Base-by-base conservation (phyloP, 2,797 vertebrate genomes). In the Threskiornis aethiopicus region DNA sequence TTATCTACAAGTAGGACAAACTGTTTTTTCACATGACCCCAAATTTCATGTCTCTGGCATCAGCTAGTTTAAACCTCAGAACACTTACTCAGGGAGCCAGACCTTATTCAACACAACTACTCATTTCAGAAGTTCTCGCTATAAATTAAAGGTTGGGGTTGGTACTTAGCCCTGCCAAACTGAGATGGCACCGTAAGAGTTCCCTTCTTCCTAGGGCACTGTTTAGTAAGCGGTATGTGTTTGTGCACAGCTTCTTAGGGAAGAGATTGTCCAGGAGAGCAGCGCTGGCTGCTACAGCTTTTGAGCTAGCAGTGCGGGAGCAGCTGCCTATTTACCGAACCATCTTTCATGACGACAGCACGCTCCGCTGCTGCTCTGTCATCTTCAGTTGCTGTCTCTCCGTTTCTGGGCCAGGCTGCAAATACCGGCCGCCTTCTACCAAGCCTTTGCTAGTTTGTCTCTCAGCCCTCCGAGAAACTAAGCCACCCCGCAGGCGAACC, bases 1-100 rank as follows among this genome's bases (percentile, higher is more conserved):
- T 83, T 89, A 87, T 69, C 92, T 94, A 64, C 42, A 71, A 92
- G 57, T 13, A 89, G 44, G 76, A 93, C 67, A 93, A 67, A 66
- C 64, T 65, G 42, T 46, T 89, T 85, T 93, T 93, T 39, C 44
- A 76, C 42, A 78, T 51, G 81, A 75, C 57, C 41, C 42, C 8
- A 4, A 54, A 69, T 88, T 71, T 79, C 44, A 21, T 9, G 61
- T 70, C 65, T 62, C 65, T 57, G 29, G 14, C 24, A 85, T 65
- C 20, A 55, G 24, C 19, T 3, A 82, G 44, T 79, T 90, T 37
- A 84, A 94, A 61, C 10, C 64, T 87, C 61, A 66, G 39, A 82
- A 47, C 16, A 33, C 6, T n/a, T 39, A 51, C 41, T 55, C 2
- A 2, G 37, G 71, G 37, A 87, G 39, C 17, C 52, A 87, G 59